Evolutionary conservation across 2,113 vertebrate genomes (phyloP).

Genomic region (Picathartes gymnocephalus): DNA sequence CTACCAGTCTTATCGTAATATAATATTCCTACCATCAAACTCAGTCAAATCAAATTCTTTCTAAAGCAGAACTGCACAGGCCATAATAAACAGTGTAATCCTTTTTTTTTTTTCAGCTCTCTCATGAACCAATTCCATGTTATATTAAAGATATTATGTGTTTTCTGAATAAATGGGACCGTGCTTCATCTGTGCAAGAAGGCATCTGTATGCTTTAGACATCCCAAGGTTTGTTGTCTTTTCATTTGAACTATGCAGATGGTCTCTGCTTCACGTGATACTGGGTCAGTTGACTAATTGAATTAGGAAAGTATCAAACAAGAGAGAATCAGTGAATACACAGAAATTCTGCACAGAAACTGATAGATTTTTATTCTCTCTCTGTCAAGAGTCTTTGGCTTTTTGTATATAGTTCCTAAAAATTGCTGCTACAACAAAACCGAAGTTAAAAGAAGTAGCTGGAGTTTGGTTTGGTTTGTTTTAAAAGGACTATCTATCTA

Average conservation of each 20-base stretch:
- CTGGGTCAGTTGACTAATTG: neutral
- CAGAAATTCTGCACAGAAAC: neutral
- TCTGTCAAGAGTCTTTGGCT: neutral
- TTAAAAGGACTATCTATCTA: neutral
- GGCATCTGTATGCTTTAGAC: neutral
- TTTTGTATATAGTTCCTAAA: neutral
- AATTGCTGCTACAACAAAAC: neutral
- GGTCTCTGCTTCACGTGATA: neutral
- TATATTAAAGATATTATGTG: neutral
- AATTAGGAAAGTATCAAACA: neutral
- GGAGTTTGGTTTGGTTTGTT: neutral
- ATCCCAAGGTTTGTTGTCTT: neutral
- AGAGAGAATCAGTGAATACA: neutral
- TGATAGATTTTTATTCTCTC: neutral
- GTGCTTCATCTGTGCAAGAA: neutral
- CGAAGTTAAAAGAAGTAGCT: neutral
- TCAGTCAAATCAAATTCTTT: neutral
- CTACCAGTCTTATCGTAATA: neutral
- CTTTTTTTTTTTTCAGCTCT: neutral
- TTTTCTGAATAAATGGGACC: neutral
- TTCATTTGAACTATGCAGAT: neutral
- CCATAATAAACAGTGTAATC: neutral
- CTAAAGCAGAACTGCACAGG: neutral
- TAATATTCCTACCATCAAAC: neutral
- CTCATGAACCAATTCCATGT: neutral